Evolutionary conservation across 1,140 invertebrate species (phyloP), one percentile per base, ranked within the genome.

Genomic region (Nasonia longicornis): DNA sequence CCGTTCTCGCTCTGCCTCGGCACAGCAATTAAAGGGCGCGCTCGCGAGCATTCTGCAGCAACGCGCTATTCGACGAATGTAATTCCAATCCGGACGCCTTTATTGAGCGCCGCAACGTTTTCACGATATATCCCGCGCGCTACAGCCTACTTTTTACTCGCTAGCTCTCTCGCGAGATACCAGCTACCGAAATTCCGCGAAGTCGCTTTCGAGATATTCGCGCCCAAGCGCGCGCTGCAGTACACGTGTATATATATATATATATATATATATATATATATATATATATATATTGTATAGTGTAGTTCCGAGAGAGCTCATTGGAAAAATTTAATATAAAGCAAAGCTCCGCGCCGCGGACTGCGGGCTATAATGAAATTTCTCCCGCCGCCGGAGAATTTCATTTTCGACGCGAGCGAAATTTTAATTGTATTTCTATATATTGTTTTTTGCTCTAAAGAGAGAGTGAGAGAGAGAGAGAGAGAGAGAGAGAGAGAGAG

Each of bases 21-120:
- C 4, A 58, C 69, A 38, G 80, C 77, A 82, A 83, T 85, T 76
- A 83, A 85, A 83, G 80, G 78, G 31, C 72, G 78, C 80, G 73
- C 83, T 79, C 74, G 52, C 84, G 22, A n/a, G 64, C 63, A 78
- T 80, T 81, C 75, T 78, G 20, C 52, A 58, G 52, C 52, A 58
- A n/a, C 74, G 80, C 70, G 73, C 80, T 80, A 83, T 83, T 69
- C 82, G 31, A 77, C 66, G 79, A 78, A 84, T 83, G 80, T 82
- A 82, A 84, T 85, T 84, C 80, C 72, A 80, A 84, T 81, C 67
- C 14, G 31, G 12, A 70, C 20, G 2, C 14, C 83, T 84, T 83
- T 84, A 84, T 84, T 84, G 72, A 80, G 72, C 29, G 16, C 20
- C 26, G 45, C 42, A 3, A 26, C 35, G 26, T 38, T 58, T 16